These are phyloP conservation scores for Antechinus flavipes DNA, from an alignment of 2,113 vertebrate genomes.

Conservation along the genomic window DNA sequence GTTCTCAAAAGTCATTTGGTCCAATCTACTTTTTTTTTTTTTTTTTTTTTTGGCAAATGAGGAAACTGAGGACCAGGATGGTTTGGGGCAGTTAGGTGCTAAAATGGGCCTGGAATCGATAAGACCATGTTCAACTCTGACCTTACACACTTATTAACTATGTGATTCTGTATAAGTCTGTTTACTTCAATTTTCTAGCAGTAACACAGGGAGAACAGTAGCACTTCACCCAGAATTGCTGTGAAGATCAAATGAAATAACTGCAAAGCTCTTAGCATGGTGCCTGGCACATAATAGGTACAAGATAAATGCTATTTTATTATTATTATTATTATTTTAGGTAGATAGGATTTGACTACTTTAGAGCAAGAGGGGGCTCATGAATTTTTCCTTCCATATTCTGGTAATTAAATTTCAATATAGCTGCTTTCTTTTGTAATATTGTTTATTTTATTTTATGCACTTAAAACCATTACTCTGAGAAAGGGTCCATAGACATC, in stretches of 20 bases:
- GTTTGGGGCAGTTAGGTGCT: not conserved
- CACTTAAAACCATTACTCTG: not conserved
- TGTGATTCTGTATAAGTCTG: not conserved
- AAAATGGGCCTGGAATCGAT: not conserved
- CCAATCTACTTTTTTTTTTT: not conserved
- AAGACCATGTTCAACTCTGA: not conserved
- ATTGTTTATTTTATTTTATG: not conserved
- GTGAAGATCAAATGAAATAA: not conserved
- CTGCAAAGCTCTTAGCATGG: not conserved
- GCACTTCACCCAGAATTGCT: not conserved
- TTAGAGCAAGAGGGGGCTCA: not conserved
- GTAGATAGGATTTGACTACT: not conserved
- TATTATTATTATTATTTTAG: not conserved
- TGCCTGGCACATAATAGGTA: not conserved
- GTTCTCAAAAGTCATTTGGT: not conserved
- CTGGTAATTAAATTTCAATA: not conserved
- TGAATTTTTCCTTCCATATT: not conserved
- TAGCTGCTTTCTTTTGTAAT: not conserved
- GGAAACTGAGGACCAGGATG: not conserved
- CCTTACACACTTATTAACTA: not conserved
- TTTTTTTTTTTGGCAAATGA: not conserved
- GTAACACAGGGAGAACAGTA: not conserved
- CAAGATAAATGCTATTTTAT: not conserved
- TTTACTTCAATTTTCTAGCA: not conserved
- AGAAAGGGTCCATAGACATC: not conserved